phyloP scores from a whole-genome alignment of 2,888 invertebrate genomes.

The Lasiommata megera region DNA sequence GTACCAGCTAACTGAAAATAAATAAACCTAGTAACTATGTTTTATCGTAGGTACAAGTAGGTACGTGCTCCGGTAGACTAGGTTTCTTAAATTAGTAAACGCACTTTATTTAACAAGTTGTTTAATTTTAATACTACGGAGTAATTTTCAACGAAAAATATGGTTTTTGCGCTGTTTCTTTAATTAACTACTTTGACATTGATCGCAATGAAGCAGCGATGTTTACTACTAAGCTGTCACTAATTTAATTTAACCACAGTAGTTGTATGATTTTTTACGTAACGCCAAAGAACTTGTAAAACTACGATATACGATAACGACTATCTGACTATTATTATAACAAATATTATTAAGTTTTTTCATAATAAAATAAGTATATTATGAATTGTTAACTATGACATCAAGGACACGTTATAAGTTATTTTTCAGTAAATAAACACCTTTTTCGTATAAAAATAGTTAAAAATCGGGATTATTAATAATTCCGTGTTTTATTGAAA shows the following conservation, averaged over 20 bases:
- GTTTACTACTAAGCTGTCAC: slow-evolving; percentile 7
- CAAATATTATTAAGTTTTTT: background rate
- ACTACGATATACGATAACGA: too few relatives aligned
- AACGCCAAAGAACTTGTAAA: too few relatives aligned
- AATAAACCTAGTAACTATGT: background rate
- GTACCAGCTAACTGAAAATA: too few relatives aligned
- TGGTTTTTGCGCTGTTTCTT: background rate
- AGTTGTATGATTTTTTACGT: too few relatives aligned
- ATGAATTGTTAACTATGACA: background rate
- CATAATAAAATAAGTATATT: too few relatives aligned
- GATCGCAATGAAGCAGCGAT: slow-evolving; percentile 1
- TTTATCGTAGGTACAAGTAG: background rate
- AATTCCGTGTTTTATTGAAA: slow-evolving; percentile 29
- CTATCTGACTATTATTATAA: slow-evolving; percentile 3
- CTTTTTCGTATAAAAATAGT: background rate
- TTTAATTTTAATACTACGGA: slow-evolving; percentile 13
- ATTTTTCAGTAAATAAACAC: background rate
- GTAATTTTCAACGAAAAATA: background rate
- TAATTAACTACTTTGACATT: background rate
- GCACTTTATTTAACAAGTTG: slow-evolving; percentile 22
- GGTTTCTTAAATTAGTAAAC: background rate
- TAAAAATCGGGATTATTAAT: slow-evolving; percentile 27
- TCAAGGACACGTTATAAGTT: background rate
- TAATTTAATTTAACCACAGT: slow-evolving; percentile 27
- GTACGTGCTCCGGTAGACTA: background rate